Evolutionary conservation across 30 jellyfish, hydroid and myxozoan genomes (phyloP).

Genomic region (Cassiopea xamachana): DNA sequence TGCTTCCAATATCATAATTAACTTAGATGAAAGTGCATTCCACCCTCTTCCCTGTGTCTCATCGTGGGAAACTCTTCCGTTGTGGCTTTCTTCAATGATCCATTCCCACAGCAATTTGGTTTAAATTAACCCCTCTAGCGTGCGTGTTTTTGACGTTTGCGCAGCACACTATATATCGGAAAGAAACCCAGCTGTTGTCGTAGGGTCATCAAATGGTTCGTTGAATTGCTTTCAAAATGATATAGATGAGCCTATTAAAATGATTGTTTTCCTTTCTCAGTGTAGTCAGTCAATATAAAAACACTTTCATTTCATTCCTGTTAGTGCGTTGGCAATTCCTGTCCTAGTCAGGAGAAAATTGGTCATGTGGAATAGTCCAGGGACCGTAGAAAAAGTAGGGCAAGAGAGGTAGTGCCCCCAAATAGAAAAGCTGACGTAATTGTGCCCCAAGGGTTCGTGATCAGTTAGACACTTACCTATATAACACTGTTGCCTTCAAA

Average conservation of each 20-base stretch:
- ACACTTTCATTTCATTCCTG: too few species aligned
- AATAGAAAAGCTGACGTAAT: too few species aligned
- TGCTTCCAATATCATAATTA: too few species aligned
- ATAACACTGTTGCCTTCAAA: too few species aligned
- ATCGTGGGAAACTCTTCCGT: constrained; percentile 6
- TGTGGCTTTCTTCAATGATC: neutral
- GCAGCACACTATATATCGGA: neutral
- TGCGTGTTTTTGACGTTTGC: neutral
- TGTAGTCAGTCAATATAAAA: neutral
- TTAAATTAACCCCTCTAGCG: neutral
- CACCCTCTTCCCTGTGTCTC: neutral
- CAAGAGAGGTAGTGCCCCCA: too few species aligned
- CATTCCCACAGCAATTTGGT: neutral
- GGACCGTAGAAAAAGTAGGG: too few species aligned
- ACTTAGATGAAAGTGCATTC: neutral
- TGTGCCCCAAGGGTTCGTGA: too few species aligned
- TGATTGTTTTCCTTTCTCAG: neutral
- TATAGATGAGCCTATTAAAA: neutral
- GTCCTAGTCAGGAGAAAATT: too few species aligned
- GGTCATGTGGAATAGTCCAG: too few species aligned
- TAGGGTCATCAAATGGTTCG: neutral
- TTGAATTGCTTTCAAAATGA: neutral
- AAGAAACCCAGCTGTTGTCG: neutral
- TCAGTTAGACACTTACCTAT: too few species aligned
- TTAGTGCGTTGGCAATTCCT: too few species aligned